These are phyloP conservation scores for Drosophila guanche DNA, from an alignment of 1,140 invertebrate species.

Conservation along the genomic window DNA sequence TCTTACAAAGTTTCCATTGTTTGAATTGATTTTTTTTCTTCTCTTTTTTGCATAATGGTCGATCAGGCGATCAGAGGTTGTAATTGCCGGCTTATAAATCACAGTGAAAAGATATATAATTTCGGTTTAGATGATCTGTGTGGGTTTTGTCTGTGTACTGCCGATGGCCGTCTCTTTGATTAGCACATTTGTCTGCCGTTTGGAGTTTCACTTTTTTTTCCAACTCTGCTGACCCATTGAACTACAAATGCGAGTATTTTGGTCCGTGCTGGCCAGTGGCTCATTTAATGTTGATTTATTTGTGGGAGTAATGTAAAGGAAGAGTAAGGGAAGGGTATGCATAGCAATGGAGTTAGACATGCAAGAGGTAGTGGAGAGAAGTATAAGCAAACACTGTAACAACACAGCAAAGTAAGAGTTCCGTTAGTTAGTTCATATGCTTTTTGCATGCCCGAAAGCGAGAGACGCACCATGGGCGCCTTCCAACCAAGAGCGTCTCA, in stretches of 20 bases:
- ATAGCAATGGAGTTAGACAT: too few species aligned
- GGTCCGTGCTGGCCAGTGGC: background rate
- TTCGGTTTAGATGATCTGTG: slow-evolving; percentile 61
- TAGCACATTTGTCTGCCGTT: slow-evolving; percentile 67
- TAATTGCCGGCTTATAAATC: slow-evolving; percentile 78
- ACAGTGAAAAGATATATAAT: slow-evolving; percentile 72
- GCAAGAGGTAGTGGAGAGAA: too few species aligned
- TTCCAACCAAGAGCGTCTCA: too few species aligned
- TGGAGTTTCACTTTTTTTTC: slow-evolving; percentile 67
- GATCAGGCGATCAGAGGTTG: slow-evolving; percentile 64
- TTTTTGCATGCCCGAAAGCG: too few species aligned
- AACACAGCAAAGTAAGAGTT: too few species aligned
- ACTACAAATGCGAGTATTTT: slow-evolving; percentile 32
- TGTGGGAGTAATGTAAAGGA: slow-evolving; percentile 1
- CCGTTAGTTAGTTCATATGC: too few species aligned
- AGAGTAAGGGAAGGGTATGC: background rate
- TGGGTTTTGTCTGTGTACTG: slow-evolving; percentile 40
- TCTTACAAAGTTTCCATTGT: slow-evolving; percentile 47
- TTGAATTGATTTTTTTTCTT: slow-evolving; percentile 19
- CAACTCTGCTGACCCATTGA: slow-evolving; percentile 65
- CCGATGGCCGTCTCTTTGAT: slow-evolving; percentile 53
- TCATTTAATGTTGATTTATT: slow-evolving; percentile 40
- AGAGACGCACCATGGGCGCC: too few species aligned
- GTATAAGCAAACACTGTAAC: too few species aligned
- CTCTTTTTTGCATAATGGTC: slow-evolving; percentile 70